Conservation (phyloP, 1,140 invertebrate genomes). For the Penaeus indicus region DNA sequence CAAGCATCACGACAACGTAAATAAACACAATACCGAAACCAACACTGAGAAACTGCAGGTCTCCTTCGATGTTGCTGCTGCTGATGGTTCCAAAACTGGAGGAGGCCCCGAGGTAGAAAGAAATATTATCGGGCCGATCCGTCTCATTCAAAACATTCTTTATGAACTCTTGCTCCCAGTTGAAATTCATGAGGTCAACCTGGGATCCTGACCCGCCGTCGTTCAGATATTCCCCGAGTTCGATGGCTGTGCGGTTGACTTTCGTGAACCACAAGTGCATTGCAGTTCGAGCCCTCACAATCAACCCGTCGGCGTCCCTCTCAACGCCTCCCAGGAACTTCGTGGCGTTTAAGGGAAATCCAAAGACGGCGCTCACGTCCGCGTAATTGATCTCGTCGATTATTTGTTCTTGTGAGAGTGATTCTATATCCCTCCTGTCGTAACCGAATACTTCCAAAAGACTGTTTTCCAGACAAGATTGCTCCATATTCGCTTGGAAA, state of each 20-base stretch:
- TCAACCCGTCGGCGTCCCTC: conserved; percentile 75
- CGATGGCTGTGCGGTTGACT: conserved; percentile 78
- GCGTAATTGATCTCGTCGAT: conserved; percentile 55
- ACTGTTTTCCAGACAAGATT: conserved; percentile 61
- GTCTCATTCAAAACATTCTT: conserved; percentile 47
- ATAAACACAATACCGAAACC: conserved; percentile 75
- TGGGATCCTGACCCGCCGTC: conserved; percentile 81
- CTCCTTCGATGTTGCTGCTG: conserved; percentile 71
- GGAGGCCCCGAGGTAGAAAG: conserved; percentile 54
- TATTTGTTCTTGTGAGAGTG: conserved; percentile 56
- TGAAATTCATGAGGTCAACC: conserved; percentile 71
- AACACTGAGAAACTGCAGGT: conserved; percentile 73
- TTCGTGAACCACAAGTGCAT: conserved; percentile 78
- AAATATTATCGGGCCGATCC: conserved; percentile 1
- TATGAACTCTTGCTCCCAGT: conserved; percentile 62
- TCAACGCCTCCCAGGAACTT: conserved; percentile 77
- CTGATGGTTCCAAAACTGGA: conserved; percentile 65
- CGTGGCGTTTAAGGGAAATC: conserved; percentile 77
- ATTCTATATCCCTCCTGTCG: conserved; percentile 45
- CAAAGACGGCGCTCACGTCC: conserved; percentile 75
- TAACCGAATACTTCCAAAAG: conserved; percentile 65
- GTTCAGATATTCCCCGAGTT: conserved; percentile 78
- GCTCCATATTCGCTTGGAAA: conserved; percentile 45
- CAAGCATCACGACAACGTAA: conserved; percentile 74
- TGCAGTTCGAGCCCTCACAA: conserved; percentile 77